These are phyloP conservation scores for Phenganax subtilis DNA, from an alignment of 92 coral and sea anemone species.

Conservation along the genomic window DNA sequence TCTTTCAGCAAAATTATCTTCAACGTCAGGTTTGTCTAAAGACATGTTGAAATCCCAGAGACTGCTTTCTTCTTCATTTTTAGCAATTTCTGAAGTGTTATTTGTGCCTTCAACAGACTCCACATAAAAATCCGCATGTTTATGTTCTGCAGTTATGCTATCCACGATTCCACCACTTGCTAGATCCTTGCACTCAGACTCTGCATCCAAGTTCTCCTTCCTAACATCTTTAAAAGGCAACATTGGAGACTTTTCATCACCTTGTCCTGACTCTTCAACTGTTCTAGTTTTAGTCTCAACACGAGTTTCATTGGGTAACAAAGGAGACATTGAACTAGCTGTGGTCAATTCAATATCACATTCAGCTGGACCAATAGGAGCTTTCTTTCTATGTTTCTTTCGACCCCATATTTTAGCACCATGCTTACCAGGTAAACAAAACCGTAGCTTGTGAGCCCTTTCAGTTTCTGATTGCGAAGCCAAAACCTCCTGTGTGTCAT, in stretches of 20 bases:
- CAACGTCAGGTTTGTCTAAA: not conserved
- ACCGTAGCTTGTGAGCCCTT: conserved; percentile 1
- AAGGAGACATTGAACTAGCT: conserved; percentile 4
- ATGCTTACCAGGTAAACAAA: conserved; percentile 11
- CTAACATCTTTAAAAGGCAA: not conserved
- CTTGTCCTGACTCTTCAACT: not conserved
- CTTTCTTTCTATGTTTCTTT: conserved; percentile 18
- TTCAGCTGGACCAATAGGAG: not conserved
- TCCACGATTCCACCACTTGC: not conserved
- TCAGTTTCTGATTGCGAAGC: not conserved
- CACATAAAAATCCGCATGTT: not conserved
- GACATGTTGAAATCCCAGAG: conserved; percentile 7
- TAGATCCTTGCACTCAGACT: not conserved
- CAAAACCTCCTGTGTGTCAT: not conserved
- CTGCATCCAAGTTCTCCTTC: not conserved
- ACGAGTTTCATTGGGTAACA: not conserved
- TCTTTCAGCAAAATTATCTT: too few species aligned
- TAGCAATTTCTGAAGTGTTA: not conserved
- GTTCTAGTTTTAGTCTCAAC: too few species aligned
- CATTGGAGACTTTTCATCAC: not conserved
- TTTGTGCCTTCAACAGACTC: not conserved
- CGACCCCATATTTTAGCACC: conserved; percentile 17
- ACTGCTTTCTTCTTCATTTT: not conserved
- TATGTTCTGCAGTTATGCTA: not conserved
- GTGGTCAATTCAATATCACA: not conserved